Evolutionary conservation across 2,113 vertebrate genomes (phyloP).

Genomic region (Pseudorhombus dupliciocellatus): DNA sequence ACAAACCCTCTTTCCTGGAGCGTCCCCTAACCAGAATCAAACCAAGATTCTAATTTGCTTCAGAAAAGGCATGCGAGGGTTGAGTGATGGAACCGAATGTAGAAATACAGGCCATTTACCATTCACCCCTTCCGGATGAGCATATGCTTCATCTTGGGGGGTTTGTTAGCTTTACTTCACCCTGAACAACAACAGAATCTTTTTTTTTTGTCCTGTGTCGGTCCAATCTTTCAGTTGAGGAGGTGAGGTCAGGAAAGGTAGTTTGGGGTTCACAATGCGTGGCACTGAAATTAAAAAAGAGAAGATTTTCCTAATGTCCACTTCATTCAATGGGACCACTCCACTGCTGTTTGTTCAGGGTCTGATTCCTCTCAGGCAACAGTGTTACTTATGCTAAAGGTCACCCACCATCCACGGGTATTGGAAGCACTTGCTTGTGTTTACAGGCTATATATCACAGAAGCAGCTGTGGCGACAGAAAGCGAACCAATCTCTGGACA

Average conservation of each 20-base stretch:
- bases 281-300: not conserved
- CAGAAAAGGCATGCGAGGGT: too few relatives aligned
- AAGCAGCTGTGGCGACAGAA: not conserved
- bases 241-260: not conserved
- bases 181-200: not conserved
- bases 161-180: not conserved
- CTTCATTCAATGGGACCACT: not conserved
- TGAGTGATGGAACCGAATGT: too few relatives aligned
- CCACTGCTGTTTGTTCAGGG: not conserved
- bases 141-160: not conserved
- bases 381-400: not conserved
- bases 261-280: not conserved
- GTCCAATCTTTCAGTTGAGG: not conserved
- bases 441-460: not conserved
- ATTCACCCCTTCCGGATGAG: not conserved
- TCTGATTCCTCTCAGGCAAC: conserved; percentile 2
- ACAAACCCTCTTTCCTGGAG: too few relatives aligned
- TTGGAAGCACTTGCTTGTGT: not conserved
- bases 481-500: not conserved
- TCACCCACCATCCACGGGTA: not conserved
- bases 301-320: not conserved
- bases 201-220: not conserved
- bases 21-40: too few relatives aligned
- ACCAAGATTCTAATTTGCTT: too few relatives aligned
- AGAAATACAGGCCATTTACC: too few relatives aligned